phyloP scores from a whole-genome alignment of 2,113 vertebrate genomes.

The Megaceryle torquata region DNA sequence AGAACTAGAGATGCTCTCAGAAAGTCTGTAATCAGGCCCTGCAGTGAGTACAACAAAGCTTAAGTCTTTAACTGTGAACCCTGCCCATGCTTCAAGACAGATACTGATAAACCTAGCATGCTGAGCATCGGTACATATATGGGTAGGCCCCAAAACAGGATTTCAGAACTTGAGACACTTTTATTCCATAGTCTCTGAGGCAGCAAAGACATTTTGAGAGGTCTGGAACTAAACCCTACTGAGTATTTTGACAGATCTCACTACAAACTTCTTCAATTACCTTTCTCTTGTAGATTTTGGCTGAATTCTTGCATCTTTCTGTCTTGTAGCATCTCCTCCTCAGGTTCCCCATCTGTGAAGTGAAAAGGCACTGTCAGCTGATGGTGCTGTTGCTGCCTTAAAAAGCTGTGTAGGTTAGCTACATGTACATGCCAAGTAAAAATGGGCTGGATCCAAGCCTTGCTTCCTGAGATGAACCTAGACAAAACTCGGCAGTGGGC shows the following conservation, averaged over 20 bases:
- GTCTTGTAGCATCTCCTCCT: not conserved
- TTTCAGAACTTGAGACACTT: not conserved
- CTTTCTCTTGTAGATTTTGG: not conserved
- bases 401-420: accelerated
- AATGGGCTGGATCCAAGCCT: not conserved
- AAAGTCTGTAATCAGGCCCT: too few species aligned
- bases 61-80: not conserved
- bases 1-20: not conserved
- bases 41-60: not conserved
- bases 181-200: not conserved
- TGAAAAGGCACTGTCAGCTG: not conserved
- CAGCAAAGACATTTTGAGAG: not conserved
- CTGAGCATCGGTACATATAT: not conserved
- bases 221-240: not conserved
- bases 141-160: not conserved
- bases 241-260: not conserved
- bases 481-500: not conserved
- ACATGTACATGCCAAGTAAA: not conserved
- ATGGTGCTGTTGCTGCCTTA: not conserved
- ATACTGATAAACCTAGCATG: not conserved
- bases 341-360: not conserved
- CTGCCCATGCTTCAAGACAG: not conserved
- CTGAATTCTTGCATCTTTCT: not conserved
- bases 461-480: not conserved
- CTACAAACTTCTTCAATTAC: not conserved